A percentile compares a stretch with the other conserved stretches of the same genome.
Conservation (phyloP, 2,888 invertebrate species). For the Tipula lateralis region DNA sequence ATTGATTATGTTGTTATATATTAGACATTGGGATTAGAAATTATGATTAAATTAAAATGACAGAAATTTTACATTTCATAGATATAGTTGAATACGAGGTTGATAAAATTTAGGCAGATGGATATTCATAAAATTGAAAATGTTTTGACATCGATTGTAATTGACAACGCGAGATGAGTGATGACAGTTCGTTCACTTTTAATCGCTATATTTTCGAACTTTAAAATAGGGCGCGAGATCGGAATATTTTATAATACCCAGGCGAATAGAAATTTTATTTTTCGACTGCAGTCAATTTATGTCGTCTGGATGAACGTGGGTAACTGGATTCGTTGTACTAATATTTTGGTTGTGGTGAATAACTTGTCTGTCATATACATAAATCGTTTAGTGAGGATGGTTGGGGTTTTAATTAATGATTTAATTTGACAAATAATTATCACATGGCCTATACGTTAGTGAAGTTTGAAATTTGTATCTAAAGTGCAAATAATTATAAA, state of each 20-base stretch:
- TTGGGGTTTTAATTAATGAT: too few relatives aligned
- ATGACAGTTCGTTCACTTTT: not conserved
- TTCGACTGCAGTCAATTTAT: not conserved
- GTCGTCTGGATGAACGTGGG: too few relatives aligned
- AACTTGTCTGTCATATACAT: too few relatives aligned
- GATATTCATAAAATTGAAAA: not conserved
- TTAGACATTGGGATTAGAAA: not conserved
- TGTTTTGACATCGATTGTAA: conserved; percentile 19
- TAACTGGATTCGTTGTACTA: too few relatives aligned
- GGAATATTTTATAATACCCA: not conserved
- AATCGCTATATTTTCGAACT: not conserved
- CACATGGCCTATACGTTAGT: too few relatives aligned
- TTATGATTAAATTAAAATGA: conserved; percentile 24
- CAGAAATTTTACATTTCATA: not conserved
- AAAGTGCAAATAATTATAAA: too few relatives aligned
- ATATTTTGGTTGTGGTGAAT: too few relatives aligned
- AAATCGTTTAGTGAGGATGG: too few relatives aligned
- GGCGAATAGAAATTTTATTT: not conserved
- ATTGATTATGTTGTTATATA: not conserved
- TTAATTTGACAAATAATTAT: too few relatives aligned
- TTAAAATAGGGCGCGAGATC: conserved; percentile 1
- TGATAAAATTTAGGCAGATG: not conserved
- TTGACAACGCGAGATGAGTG: not conserved
- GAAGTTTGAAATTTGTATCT: too few relatives aligned
- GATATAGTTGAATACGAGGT: not conserved